Base-by-base conservation (phyloP, 2,113 vertebrate genomes). In the Oncorhynchus mykiss region DNA sequence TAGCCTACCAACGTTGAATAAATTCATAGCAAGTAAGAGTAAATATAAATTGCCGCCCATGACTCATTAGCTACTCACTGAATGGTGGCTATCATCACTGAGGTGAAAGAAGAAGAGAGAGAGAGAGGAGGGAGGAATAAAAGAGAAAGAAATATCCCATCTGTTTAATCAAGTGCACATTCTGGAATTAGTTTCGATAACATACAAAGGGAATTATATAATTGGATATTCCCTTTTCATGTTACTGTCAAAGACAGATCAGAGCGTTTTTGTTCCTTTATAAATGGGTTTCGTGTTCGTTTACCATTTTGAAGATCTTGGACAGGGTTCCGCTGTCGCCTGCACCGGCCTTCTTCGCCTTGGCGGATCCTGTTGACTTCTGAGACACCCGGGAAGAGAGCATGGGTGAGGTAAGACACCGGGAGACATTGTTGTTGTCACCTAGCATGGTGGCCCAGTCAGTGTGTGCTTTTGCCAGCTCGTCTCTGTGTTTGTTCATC, bases 291-390 rank as follows among this genome's bases (percentile, higher is more conserved):
- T 8, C 0, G 8, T 39, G 8, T 45, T 11, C 8, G 85, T 16
- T 96, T 97, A 99, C 98, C 97, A 97, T 96, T 93, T 95, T 99
- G 94, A 99, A 99, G 94, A 99, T 95, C 93, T 85, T 97, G 92
- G 97, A 97, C 89, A 99, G 95, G 83, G 96, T 91, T 76, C 97
- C 94, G 92, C 96, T 95, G 31, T 96, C 97, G 83, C 94, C 93
- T 34, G 93, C 92, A 72, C 92, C 90, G 84, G 95, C 94, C 93
- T 95, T 97, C 89, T 97, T 94, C 80, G 93, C 94, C 93, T 96
- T 97, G 84, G 79, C 85, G 18, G 91, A 90, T 62, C 59, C 59
- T 62, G 89, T 87, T 75, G 91, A 90, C 89, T 93, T 94, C 87
- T 93, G 93, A 69, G 85, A 84, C 1, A 88, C 92, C 93, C 94